Percentiles rank a stretch among this genome's conserved stretches.
These are phyloP conservation scores for Staurois parvus DNA, from an alignment of 2,797 vertebrate genomes.

Conservation along the genomic window DNA sequence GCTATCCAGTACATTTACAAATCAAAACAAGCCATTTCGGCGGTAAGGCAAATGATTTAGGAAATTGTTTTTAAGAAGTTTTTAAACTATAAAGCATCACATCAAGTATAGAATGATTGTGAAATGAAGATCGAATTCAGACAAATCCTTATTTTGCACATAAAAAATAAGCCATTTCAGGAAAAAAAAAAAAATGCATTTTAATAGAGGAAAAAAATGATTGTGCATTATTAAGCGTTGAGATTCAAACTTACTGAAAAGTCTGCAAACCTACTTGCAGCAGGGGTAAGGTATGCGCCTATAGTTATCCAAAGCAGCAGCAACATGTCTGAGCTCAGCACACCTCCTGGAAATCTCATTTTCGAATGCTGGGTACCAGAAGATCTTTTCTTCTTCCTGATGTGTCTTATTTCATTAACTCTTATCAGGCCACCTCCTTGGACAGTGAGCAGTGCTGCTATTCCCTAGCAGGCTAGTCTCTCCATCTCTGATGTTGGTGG, in stretches of 20 bases:
- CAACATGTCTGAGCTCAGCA: conserved; percentile 29
- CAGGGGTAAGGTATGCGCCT: conserved; percentile 14
- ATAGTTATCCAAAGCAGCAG: conserved; percentile 50
- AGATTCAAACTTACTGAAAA: conserved; percentile 41
- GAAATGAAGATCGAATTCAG: too few relatives aligned
- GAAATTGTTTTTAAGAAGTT: too few relatives aligned
- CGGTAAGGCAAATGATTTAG: too few relatives aligned
- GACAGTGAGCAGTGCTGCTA: background rate
- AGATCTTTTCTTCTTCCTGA: background rate
- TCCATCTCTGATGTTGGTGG: conserved; percentile 32
- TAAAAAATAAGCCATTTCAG: too few relatives aligned
- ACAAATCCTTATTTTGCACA: too few relatives aligned
- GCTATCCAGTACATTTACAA: too few relatives aligned
- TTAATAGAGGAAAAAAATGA: too few relatives aligned
- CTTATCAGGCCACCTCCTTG: background rate
- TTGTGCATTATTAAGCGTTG: too few relatives aligned
- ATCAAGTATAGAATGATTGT: too few relatives aligned
- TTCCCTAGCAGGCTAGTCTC: conserved; percentile 2
- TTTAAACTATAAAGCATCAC: too few relatives aligned
- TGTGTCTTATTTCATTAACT: conserved; percentile 1
- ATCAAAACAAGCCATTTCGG: too few relatives aligned
- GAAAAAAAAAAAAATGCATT: too few relatives aligned
- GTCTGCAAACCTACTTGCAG: conserved; percentile 46
- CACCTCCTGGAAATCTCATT: conserved; percentile 4
- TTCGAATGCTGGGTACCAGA: background rate